These are phyloP conservation scores for Cremastinae sp. DNA, from an alignment of 2,888 invertebrate genomes.

Conservation along the genomic window DNA sequence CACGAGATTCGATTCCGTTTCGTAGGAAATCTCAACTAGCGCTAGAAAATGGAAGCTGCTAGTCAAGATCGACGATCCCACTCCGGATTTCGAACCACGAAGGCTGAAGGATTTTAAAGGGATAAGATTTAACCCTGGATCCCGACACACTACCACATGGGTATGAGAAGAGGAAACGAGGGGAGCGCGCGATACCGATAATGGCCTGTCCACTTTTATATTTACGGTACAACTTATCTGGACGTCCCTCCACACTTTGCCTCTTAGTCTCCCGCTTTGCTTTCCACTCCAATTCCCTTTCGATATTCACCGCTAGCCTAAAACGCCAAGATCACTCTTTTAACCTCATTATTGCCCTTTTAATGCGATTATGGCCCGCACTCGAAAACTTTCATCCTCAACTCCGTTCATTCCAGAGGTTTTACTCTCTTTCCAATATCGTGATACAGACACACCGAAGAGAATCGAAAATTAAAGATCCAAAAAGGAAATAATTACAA, in stretches of 20 bases:
- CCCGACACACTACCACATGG: background rate
- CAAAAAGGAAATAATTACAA: too few species aligned
- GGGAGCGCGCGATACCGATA: conserved; percentile 54
- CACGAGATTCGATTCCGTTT: too few species aligned
- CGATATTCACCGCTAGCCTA: conserved; percentile 20
- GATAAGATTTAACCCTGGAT: too few species aligned
- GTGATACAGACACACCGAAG: background rate
- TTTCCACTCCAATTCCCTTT: background rate
- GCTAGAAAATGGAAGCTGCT: too few species aligned
- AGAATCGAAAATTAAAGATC: background rate
- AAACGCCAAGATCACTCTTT: conserved; percentile 7
- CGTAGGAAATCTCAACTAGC: too few species aligned
- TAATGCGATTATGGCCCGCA: conserved; percentile 57
- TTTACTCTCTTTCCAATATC: conserved; percentile 36
- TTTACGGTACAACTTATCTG: conserved; percentile 64
- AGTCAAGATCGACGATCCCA: too few species aligned
- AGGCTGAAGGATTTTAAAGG: too few species aligned
- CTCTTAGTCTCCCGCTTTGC: background rate
- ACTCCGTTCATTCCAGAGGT: background rate
- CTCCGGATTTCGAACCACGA: too few species aligned
- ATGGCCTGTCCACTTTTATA: conserved; percentile 62
- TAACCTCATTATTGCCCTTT: conserved; percentile 24
- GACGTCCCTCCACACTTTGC: conserved; percentile 7
- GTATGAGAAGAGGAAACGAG: background rate
- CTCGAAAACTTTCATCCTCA: conserved; percentile 44